phyloP scores from a whole-genome alignment of 2,113 vertebrate species.

The Mystacornis crossleyi region DNA sequence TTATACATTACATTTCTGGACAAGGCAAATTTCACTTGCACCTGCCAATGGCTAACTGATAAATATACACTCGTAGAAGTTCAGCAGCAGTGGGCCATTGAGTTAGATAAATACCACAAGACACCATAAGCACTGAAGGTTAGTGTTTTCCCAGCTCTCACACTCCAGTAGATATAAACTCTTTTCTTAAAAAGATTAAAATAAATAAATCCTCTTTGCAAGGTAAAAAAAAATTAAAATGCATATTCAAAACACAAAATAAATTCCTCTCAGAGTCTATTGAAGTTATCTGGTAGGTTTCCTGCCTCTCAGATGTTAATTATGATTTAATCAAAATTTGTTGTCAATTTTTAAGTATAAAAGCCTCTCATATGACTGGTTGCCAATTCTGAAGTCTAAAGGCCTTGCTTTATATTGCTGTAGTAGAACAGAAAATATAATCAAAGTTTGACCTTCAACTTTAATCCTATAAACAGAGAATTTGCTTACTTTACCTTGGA shows the following conservation, averaged over 20 bases:
- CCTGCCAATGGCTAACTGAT: constrained; percentile 59
- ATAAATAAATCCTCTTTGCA: constrained; percentile 5
- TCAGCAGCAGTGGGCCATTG: constrained; percentile 49
- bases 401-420: constrained; percentile 62
- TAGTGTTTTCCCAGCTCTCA: constrained; percentile 49
- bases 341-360: constrained; percentile 66
- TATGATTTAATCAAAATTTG: constrained; percentile 31
- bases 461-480: constrained; percentile 77
- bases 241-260: background rate
- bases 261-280: background rate
- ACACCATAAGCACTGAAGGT: constrained; percentile 10
- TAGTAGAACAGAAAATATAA: constrained; percentile 71
- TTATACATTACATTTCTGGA: constrained; percentile 38
- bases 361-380: constrained; percentile 48
- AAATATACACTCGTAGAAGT: constrained; percentile 58
- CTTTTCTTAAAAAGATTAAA: constrained; percentile 28
- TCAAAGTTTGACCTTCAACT: constrained; percentile 75
- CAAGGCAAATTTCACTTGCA: constrained; percentile 49
- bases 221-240: background rate
- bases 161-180: background rate
- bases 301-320: constrained; percentile 9
- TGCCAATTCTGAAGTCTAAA: constrained; percentile 62
- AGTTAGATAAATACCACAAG: constrained; percentile 66
- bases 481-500: constrained; percentile 77
- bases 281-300: background rate